Conservation (phyloP, 2,113 vertebrate genomes). For the Noturus placidus region DNA sequence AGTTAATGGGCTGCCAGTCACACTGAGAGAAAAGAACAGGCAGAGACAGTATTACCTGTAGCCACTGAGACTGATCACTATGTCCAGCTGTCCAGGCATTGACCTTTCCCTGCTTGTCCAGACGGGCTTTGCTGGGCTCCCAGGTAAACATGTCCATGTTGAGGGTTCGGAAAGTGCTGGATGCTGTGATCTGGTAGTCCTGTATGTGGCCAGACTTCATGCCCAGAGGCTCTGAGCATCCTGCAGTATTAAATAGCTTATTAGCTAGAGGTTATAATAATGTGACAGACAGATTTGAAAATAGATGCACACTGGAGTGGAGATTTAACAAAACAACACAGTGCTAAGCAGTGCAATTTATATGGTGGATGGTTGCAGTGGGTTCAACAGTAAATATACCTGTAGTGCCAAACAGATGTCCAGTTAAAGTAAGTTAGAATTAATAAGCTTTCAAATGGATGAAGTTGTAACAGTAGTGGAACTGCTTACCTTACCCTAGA, state of each 20-base stretch:
- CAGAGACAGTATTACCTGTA: conserved; percentile 79
- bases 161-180: conserved; percentile 93
- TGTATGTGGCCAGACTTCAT: conserved; percentile 98
- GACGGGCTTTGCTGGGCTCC: conserved; percentile 94
- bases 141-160: conserved; percentile 99
- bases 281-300: not conserved
- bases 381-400: not conserved
- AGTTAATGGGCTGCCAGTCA: conserved; percentile 27
- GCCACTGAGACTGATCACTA: conserved; percentile 96
- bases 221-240: conserved; percentile 95
- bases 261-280: conserved; percentile 1
- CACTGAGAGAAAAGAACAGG: not conserved
- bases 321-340: not conserved
- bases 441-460: not conserved
- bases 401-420: not conserved
- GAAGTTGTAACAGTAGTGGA: not conserved
- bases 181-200: conserved; percentile 93
- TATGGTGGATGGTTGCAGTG: not conserved
- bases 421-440: not conserved
- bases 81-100: conserved; percentile 98
- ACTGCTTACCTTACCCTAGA: not conserved
- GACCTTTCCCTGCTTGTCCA: conserved; percentile 98
- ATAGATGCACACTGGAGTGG: not conserved
- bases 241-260: conserved; percentile 64
- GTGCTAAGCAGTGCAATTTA: not conserved